Base-by-base conservation (phyloP, 2,888 invertebrate species). In the Plebejus melissa region DNA sequence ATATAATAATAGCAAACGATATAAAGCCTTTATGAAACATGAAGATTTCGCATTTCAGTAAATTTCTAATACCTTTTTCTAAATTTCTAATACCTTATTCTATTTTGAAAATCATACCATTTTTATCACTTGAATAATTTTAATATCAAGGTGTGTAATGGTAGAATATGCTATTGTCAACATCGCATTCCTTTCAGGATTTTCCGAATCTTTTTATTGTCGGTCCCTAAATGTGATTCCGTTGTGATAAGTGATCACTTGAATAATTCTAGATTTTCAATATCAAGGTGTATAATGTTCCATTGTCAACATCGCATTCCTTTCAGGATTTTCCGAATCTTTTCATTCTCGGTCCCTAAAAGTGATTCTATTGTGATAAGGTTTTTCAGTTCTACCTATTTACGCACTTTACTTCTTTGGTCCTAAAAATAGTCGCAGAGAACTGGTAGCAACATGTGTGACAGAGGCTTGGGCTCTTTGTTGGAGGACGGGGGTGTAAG, bases 401-500 rank as follows among this genome's bases (percentile, higher is more conserved):
- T 54, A 16, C 54, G 54, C 13, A n/a, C 22, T 22, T 58, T 11
- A 7, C 22, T 60, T 11, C 28, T 60, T 60, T 60, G 28, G 60
- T 65, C 60, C 32, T 65, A 65, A 65, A 65, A 65, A 65, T 65
- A 65, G 32, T 32, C 65, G 22, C 65, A 32, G 32, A 36, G 65
- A 50, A 57, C 28, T 70, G 69, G 54, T 72, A 77, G 77, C 79
- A 78, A 78, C 79, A 76, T 78, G 76, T 78, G 77, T 76, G 60
- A 76, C 69, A 75, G 74, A 74, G 74, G 74, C 71, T 65, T 76
- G 71, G 78, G 80, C 76, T 79, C 88, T 90, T 88, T 88, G 87
- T 88, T 86, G 78, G 80, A 83, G 82, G 85, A 82, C 83, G 79
- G 79, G 84, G 83, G 85, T 83, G 85, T 88, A 90, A 88, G 90